Base-by-base conservation (phyloP, 2,797 vertebrate species). In the Spinus pinus region DNA sequence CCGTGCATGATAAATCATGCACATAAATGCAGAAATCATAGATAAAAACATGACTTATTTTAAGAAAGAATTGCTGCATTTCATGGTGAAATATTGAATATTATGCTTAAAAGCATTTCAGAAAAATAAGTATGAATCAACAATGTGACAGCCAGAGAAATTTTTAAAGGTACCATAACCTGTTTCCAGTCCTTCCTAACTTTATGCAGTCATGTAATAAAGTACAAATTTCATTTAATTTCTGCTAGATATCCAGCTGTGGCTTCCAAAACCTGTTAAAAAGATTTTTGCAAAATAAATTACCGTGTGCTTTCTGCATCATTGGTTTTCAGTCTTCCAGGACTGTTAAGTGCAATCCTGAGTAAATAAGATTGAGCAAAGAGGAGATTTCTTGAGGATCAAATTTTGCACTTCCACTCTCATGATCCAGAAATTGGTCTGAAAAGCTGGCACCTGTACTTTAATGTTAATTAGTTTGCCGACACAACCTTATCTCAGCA, bases 221-320 rank as follows among this genome's bases (percentile, higher is more conserved):
- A 82, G 13, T 35, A 58, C 30, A 62, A 67, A 35, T 84, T 83
- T 16, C 18, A 30, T 62, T 90, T 90, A 42, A 85, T 82, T 74
- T 81, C 60, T 81, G 30, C 62, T 69, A 41, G 21, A 39, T 77
- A 64, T 67, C 39, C 73, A 82, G 46, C 66, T 78, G 62, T 77
- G 73, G 24, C 33, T 79, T 92, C 51, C 65, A 81, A 84, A 95
- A 87, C 51, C 37, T 27, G 9, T 58, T 93, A 28, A 75, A 54
- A 77, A 74, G 42, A 51, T 69, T 96, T 89, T 95, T 94, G 94
- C 86, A 96, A 94, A 84, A 94, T 83, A 96, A 98, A 98, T 98
- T 97, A 97, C 75, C 90, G 80, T 95, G 78, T 96, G 94, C 95
- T 98, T 98, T 98, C 98, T 97, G 97, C 98, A 97, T 98, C 97